A percentile compares a stretch with the other conserved stretches of the same genome.
Evolutionary conservation across 2,888 invertebrate species (phyloP).

Genomic region (Papilio elwesi): DNA sequence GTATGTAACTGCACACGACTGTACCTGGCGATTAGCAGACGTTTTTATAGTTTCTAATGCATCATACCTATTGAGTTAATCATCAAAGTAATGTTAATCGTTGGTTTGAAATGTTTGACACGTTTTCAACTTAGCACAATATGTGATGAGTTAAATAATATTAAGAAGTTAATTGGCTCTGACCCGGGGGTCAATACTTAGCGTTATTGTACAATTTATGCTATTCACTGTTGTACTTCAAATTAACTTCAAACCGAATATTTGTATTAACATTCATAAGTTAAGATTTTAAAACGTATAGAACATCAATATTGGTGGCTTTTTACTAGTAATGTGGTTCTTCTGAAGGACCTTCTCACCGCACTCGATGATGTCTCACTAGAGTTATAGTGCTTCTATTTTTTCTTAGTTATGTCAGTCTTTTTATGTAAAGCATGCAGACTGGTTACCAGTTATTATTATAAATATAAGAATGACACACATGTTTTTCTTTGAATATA

Average conservation of each 20-base stretch:
- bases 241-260: not conserved
- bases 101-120: constrained; percentile 10
- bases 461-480: too few species aligned
- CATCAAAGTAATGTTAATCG: constrained; percentile 23
- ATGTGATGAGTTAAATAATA: constrained; percentile 18
- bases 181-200: constrained; percentile 11
- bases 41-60: constrained; percentile 23
- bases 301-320: not conserved
- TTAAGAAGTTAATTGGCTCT: constrained; percentile 21
- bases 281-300: not conserved
- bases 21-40: constrained; percentile 22
- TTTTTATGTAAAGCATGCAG: too few species aligned
- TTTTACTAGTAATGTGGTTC: not conserved
- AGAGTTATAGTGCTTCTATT: too few species aligned
- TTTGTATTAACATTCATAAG: not conserved
- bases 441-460: too few species aligned
- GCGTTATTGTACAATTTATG: constrained; percentile 7
- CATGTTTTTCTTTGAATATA: too few species aligned
- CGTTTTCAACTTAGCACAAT: not conserved
- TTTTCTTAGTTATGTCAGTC: too few species aligned
- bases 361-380: too few species aligned
- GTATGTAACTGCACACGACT: constrained; percentile 22
- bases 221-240: constrained; percentile 1
- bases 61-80: constrained; percentile 14
- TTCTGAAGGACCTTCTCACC: not conserved